phyloP scores from a whole-genome alignment of 2,888 invertebrate genomes.

The Apomyelois bistriatella region DNA sequence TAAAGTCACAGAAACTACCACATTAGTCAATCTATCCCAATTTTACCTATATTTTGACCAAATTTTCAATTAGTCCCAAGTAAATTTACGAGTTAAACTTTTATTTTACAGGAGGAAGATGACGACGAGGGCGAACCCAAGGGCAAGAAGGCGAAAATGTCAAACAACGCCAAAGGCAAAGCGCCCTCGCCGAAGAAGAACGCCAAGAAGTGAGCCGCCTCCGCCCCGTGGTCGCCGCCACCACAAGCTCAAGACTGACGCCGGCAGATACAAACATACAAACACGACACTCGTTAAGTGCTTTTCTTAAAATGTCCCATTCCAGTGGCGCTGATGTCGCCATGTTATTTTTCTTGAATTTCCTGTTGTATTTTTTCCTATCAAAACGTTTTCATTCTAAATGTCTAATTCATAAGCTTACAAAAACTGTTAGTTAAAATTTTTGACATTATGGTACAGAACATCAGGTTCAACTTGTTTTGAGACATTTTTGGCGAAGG shows the following conservation, averaged over 20 bases:
- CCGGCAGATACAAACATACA: conserved; percentile 13
- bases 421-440: too few relatives aligned
- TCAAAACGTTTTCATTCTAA: neutral
- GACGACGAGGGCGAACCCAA: conserved; percentile 89
- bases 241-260: conserved; percentile 22
- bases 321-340: neutral
- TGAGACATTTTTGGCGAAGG: neutral
- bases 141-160: conserved; percentile 88
- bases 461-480: neutral
- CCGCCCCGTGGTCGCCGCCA: conserved; percentile 26
- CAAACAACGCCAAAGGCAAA: conserved; percentile 85
- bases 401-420: neutral
- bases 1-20: too few relatives aligned
- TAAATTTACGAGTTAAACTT: too few relatives aligned
- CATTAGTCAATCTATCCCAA: too few relatives aligned
- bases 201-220: conserved; percentile 70
- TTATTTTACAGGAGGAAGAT: conserved; percentile 79
- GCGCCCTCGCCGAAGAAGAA: conserved; percentile 86
- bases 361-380: too few relatives aligned
- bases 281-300: neutral
- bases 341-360: too few relatives aligned
- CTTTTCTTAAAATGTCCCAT: neutral
- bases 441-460: too few relatives aligned
- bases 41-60: too few relatives aligned
- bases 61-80: too few relatives aligned